A percentile compares a stretch with the other conserved stretches of the same genome.
phyloP scores from a whole-genome alignment of 2,888 invertebrate species.

The Micoletzkya japonica region DNA sequence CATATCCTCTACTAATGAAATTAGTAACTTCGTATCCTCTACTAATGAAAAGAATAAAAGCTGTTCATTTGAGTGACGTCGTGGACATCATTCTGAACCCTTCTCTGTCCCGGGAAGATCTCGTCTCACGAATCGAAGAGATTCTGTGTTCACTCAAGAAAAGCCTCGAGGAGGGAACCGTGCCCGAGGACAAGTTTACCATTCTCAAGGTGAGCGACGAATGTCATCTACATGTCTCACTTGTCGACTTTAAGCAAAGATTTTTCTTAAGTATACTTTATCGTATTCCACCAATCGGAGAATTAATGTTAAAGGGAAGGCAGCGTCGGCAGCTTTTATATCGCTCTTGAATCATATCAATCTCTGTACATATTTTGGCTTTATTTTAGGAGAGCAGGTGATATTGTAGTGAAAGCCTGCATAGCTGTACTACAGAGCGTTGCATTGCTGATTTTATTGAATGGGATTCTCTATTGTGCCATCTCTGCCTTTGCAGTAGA shows the following conservation, averaged over 20 bases:
- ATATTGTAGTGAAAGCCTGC: too few relatives aligned
- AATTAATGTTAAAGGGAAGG: too few relatives aligned
- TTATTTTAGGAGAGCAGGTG: too few relatives aligned
- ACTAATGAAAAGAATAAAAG: neutral
- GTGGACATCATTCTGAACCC: constrained; percentile 80
- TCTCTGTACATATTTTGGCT: too few relatives aligned
- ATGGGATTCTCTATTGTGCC: neutral
- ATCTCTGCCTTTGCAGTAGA: neutral
- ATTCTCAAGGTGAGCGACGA: constrained; percentile 58
- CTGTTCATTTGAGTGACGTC: constrained; percentile 71
- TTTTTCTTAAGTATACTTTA: neutral
- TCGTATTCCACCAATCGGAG: too few relatives aligned
- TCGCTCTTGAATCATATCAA: too few relatives aligned
- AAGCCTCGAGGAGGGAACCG: constrained; percentile 72
- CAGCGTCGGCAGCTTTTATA: too few relatives aligned
- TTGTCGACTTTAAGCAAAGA: too few relatives aligned
- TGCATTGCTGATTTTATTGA: neutral
- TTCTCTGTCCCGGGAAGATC: constrained; percentile 79
- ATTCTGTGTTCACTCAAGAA: constrained; percentile 79
- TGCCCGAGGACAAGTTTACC: constrained; percentile 55
- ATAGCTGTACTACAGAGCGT: neutral
- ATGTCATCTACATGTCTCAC: too few relatives aligned
- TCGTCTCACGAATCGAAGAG: constrained; percentile 81
- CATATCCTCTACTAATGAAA: too few relatives aligned
- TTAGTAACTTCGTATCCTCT: neutral